Evolutionary conservation across 2,888 invertebrate species (phyloP).

Genomic region (Lithophane socia): DNA sequence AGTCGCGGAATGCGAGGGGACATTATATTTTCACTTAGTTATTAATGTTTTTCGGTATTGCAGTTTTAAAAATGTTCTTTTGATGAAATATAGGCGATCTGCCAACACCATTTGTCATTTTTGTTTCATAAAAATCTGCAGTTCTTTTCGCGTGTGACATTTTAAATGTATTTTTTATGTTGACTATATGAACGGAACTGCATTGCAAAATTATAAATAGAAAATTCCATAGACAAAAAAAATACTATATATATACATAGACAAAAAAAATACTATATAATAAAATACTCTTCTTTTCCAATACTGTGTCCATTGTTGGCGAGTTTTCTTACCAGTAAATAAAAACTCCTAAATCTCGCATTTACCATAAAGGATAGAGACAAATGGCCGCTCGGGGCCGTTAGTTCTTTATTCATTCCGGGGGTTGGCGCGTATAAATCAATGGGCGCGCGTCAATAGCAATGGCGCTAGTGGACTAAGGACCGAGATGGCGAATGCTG

Average conservation of each 20-base stretch:
- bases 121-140: conserved; percentile 61
- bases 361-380: conserved; percentile 87
- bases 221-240: background rate
- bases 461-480: conserved; percentile 66
- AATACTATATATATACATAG: no score
- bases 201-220: background rate
- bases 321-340: conserved; percentile 66
- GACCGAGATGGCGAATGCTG: conserved; percentile 21
- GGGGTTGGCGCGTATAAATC: conserved; percentile 82
- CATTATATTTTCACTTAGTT: conserved; percentile 74
- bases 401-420: conserved; percentile 84
- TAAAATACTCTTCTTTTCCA: conserved; percentile 4
- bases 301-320: conserved; percentile 41
- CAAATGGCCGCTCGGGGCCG: conserved; percentile 82
- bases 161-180: conserved; percentile 58
- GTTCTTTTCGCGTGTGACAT: conserved; percentile 54
- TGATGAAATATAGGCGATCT: conserved; percentile 68
- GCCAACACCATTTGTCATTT: conserved; percentile 70
- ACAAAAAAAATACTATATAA: no score
- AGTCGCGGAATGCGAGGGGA: conserved; percentile 63
- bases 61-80: conserved; percentile 75
- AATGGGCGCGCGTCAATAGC: conserved; percentile 75
- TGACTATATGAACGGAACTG: conserved; percentile 5
- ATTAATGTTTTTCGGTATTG: conserved; percentile 79
- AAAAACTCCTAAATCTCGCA: conserved; percentile 84